Base-by-base conservation (phyloP, 2,797 vertebrate species). In the Lutjanus argentimaculatus region DNA sequence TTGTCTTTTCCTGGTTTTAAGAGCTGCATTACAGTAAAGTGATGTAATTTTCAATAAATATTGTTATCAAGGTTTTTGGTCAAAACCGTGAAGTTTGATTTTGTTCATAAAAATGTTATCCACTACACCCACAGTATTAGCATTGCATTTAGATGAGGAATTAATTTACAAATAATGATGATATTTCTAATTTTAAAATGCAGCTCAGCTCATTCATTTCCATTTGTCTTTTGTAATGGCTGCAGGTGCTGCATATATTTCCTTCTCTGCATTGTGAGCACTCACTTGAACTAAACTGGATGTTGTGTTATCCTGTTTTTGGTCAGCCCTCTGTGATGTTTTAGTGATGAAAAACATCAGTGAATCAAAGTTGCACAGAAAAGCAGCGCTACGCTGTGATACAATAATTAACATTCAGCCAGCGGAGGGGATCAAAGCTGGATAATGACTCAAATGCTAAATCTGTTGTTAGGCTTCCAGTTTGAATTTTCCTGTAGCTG, bases 371-470 rank as follows among this genome's bases (percentile, higher is more conserved):
- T 67, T 58, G 66, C 40, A 51, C 0, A 66, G 52, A 43, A 67
- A 79, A 77, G 55, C 70, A 77, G 30, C 22, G 4, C 46, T 21
- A 36, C 10, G 17, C 75, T 80, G 70, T 78, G 79, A 84, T 70
- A 59, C 56, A 70, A 67, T 85, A 79, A 88, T 90, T 75, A 83
- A 65, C 80, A 86, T 84, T 72, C 63, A 79, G 67, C 4, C 17
- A 72, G 75, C 9, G 3, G 30, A 8, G 30, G 17, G 42, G 85
- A 85, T 92, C 84, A 88, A 88, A 90, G 86, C 72, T 45, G 25
- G 42, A 80, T 76, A 79, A 83, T 77, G 76, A 89, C 49, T 84
- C 72, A 74, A 62, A 75, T 81, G 67, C 73, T 58, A 84, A 85
- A 82, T 77, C 72, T 55, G 56, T 70, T 79, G 67, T 78, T 66